These are phyloP conservation scores for Hipparchia semele DNA, from an alignment of 2,888 invertebrate species.

Conservation along the genomic window DNA sequence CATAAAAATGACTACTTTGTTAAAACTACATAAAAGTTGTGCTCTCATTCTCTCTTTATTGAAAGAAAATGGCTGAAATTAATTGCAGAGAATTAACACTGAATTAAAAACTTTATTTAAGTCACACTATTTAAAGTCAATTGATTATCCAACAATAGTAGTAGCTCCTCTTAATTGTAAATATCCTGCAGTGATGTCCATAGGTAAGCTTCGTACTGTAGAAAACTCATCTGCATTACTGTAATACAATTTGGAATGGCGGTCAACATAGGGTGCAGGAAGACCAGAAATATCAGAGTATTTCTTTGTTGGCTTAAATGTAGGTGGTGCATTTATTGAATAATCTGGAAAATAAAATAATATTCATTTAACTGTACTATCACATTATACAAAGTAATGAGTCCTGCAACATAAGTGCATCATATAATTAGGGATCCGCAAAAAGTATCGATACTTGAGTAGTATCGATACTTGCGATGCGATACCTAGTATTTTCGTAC, in stretches of 20 bases:
- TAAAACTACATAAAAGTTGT: too few relatives aligned
- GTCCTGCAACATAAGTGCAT: too few relatives aligned
- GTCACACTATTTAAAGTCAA: not conserved
- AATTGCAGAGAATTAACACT: not conserved
- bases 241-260: conserved; percentile 93
- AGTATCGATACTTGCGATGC: too few relatives aligned
- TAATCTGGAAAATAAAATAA: conserved; percentile 84
- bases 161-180: conserved; percentile 92
- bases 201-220: conserved; percentile 92
- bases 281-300: conserved; percentile 97
- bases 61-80: too few relatives aligned
- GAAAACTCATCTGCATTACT: conserved; percentile 94
- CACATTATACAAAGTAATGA: not conserved
- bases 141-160: conserved; percentile 86
- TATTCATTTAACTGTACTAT: not conserved
- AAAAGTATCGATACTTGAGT: too few relatives aligned
- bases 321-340: conserved; percentile 95
- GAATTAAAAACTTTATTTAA: not conserved
- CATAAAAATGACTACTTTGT: too few relatives aligned
- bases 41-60: too few relatives aligned
- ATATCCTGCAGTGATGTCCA: conserved; percentile 96
- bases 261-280: conserved; percentile 94
- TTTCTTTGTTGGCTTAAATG: conserved; percentile 95
- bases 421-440: too few relatives aligned
- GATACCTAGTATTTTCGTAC: too few relatives aligned